Percentiles rank a stretch among this genome's conserved stretches.
Evolutionary conservation across 1,140 invertebrate species (phyloP).

Genomic region (Rhynchophorus ferrugineus): DNA sequence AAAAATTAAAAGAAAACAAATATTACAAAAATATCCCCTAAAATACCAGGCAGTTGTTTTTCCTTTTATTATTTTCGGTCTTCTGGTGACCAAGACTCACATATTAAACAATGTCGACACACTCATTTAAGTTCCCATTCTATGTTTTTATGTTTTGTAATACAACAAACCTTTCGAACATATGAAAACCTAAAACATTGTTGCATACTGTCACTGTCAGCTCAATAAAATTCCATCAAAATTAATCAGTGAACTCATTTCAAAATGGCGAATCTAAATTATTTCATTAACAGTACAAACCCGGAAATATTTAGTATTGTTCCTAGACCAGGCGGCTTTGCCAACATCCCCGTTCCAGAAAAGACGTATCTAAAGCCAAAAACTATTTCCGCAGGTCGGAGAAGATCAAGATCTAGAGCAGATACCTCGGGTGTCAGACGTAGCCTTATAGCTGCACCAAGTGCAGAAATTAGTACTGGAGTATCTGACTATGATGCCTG

Average conservation of each 20-base stretch:
- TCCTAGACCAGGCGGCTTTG: conserved; percentile 19
- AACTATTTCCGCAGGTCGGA: neutral
- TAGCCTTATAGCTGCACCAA: conserved; percentile 6
- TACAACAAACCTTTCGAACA: too few relatives aligned
- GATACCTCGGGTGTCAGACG: neutral
- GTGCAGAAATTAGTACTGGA: neutral
- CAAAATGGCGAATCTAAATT: neutral
- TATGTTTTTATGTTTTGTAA: too few relatives aligned
- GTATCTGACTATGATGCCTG: conserved; percentile 4
- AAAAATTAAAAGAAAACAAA: too few relatives aligned
- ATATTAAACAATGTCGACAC: too few relatives aligned
- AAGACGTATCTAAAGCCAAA: neutral
- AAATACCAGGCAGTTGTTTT: too few relatives aligned
- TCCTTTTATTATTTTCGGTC: too few relatives aligned
- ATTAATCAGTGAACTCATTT: neutral
- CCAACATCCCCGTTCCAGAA: conserved; percentile 8
- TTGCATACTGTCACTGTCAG: too few relatives aligned
- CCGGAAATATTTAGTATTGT: conserved; percentile 13
- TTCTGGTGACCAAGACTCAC: too few relatives aligned
- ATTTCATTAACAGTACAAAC: conserved; percentile 8
- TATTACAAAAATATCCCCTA: too few relatives aligned
- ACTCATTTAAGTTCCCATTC: too few relatives aligned
- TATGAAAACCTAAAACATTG: too few relatives aligned
- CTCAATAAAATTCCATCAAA: too few relatives aligned
- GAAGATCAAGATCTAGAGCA: neutral